These are phyloP conservation scores for Cantharis rustica DNA, from an alignment of 2,888 invertebrate genomes.

Conservation along the genomic window DNA sequence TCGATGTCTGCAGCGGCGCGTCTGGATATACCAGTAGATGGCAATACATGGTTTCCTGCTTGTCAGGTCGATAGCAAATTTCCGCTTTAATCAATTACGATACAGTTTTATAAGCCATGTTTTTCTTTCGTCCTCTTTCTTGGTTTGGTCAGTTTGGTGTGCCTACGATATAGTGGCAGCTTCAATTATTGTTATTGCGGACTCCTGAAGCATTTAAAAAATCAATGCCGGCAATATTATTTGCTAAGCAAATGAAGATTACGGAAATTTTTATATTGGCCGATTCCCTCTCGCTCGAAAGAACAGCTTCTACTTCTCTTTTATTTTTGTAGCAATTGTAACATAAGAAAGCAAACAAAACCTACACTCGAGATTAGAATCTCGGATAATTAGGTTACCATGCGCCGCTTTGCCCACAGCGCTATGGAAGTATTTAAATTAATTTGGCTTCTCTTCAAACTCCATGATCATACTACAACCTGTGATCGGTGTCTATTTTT, in stretches of 20 bases:
- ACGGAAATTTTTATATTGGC: background rate
- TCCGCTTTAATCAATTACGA: constrained; percentile 46
- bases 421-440: background rate
- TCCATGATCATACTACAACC: background rate
- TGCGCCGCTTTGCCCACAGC: background rate
- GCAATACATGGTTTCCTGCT: constrained; percentile 34
- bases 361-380: background rate
- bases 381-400: background rate
- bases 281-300: background rate
- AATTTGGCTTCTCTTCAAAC: background rate
- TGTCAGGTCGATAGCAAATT: constrained; percentile 43
- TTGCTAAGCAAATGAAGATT: background rate
- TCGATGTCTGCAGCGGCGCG: constrained; percentile 28
- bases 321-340: background rate
- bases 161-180: background rate
- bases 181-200: background rate
- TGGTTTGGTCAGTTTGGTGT: background rate
- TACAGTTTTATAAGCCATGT: constrained; percentile 16
- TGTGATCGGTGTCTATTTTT: background rate
- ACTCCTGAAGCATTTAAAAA: background rate
- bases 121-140: constrained; percentile 13
- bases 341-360: background rate
- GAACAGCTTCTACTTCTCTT: background rate
- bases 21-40: constrained; percentile 37
- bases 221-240: background rate